phyloP scores from a whole-genome alignment of 2,888 invertebrate species.

The Synergus laeviventris region DNA sequence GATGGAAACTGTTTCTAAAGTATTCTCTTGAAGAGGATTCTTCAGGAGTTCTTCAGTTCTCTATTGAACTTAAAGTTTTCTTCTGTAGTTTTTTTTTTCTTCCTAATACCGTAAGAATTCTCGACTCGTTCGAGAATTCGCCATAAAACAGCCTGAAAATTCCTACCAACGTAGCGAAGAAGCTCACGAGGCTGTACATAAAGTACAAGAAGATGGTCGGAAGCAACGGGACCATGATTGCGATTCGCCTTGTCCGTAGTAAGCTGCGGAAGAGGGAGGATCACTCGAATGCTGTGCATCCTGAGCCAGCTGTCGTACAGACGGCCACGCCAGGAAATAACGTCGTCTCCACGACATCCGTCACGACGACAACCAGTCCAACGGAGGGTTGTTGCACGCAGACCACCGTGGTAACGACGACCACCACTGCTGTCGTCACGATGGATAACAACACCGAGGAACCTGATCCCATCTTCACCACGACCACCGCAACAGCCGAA shows the following conservation, averaged over 20 bases:
- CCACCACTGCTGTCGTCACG: constrained; percentile 74
- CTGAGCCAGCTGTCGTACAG: constrained; percentile 81
- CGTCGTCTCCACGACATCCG: constrained; percentile 58
- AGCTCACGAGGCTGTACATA: constrained; percentile 70
- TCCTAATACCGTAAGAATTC: constrained; percentile 53
- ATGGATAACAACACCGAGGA: constrained; percentile 67
- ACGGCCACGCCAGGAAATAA: constrained; percentile 76
- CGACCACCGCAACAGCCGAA: constrained; percentile 74
- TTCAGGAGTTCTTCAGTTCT: neutral
- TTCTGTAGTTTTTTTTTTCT: constrained; percentile 4
- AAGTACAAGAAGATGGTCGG: constrained; percentile 86
- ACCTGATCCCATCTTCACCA: constrained; percentile 61
- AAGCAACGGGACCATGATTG: constrained; percentile 90
- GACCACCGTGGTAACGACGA: constrained; percentile 57
- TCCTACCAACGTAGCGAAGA: constrained; percentile 64
- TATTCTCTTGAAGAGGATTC: neutral
- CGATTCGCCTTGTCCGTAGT: constrained; percentile 93
- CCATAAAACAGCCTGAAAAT: constrained; percentile 62
- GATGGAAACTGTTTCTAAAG: constrained; percentile 5
- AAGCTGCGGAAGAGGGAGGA: constrained; percentile 92
- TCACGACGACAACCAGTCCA: constrained; percentile 49
- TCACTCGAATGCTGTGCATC: constrained; percentile 84
- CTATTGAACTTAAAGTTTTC: neutral
- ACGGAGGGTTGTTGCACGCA: constrained; percentile 57
- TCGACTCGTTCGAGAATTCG: constrained; percentile 61